phyloP scores from a whole-genome alignment of 2,797 vertebrate genomes.

The Presbytis comata region DNA sequence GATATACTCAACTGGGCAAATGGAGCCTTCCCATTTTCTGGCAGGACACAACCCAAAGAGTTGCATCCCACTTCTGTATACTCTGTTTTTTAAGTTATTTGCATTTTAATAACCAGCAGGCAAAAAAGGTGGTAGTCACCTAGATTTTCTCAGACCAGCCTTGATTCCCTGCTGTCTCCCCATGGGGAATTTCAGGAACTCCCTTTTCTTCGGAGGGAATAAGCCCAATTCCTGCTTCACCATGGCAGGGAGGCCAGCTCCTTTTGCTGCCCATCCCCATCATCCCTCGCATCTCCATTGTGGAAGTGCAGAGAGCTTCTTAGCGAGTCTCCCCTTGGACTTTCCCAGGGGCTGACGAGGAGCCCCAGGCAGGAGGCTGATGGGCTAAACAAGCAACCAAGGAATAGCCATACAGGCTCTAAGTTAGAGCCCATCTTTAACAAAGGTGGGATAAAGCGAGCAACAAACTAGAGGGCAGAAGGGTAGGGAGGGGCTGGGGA shows the following conservation, averaged over 20 bases:
- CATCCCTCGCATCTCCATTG: background rate
- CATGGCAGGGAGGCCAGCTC: accelerated
- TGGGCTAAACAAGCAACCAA: background rate
- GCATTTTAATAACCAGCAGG: conserved; percentile 30
- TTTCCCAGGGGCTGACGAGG: conserved; percentile 66
- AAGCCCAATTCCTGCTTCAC: background rate
- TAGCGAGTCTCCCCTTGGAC: background rate
- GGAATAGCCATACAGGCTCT: background rate
- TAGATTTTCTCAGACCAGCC: conserved; percentile 1
- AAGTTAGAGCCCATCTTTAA: conserved; percentile 61
- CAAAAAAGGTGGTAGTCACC: background rate
- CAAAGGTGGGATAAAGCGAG: background rate
- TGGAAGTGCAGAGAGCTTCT: background rate
- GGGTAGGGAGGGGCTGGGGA: background rate
- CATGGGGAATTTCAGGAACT: background rate
- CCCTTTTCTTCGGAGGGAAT: background rate
- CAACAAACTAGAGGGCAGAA: background rate
- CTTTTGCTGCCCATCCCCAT: background rate
- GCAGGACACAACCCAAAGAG: background rate
- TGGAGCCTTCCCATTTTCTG: background rate
- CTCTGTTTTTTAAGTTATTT: background rate
- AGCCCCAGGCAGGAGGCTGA: conserved; percentile 66
- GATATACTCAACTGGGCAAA: background rate
- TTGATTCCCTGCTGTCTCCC: background rate
- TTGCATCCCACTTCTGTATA: background rate